phyloP scores from a whole-genome alignment of 2,113 vertebrate genomes.

The Terrapene triunguis region DNA sequence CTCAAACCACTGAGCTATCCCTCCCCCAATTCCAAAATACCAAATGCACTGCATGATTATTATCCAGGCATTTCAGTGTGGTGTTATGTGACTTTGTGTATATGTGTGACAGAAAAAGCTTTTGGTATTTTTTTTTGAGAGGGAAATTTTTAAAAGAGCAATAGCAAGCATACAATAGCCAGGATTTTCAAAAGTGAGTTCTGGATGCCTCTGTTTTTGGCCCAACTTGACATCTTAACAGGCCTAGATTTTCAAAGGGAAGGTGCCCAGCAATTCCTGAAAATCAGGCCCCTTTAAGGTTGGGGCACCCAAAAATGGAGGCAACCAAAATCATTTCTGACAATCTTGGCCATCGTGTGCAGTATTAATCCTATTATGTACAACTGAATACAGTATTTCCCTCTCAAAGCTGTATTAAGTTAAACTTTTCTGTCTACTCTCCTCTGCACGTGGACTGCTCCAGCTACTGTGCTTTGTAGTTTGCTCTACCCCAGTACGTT shows the following conservation, averaged over 20 bases:
- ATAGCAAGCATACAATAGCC: accelerated
- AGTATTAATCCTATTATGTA: background rate
- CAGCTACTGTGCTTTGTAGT: background rate
- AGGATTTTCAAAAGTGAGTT: background rate
- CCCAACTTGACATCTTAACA: background rate
- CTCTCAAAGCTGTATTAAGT: background rate
- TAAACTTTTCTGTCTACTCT: background rate
- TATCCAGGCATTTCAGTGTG: background rate
- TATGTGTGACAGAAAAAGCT: background rate
- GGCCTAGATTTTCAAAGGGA: background rate
- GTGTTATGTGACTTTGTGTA: background rate
- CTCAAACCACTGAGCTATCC: too few relatives aligned
- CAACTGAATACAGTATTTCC: background rate
- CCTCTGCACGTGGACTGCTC: background rate
- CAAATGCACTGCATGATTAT: background rate
- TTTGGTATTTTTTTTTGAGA: too few relatives aligned
- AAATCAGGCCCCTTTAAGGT: background rate
- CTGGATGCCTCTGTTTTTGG: background rate
- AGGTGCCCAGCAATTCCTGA: background rate
- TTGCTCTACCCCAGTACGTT: background rate
- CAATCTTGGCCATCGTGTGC: accelerated
- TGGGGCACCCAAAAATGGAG: background rate
- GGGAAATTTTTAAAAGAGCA: background rate
- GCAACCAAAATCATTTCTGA: accelerated
- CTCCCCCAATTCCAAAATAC: background rate